Base-by-base conservation (phyloP, 2,113 vertebrate species). In the Otus sunia region DNA sequence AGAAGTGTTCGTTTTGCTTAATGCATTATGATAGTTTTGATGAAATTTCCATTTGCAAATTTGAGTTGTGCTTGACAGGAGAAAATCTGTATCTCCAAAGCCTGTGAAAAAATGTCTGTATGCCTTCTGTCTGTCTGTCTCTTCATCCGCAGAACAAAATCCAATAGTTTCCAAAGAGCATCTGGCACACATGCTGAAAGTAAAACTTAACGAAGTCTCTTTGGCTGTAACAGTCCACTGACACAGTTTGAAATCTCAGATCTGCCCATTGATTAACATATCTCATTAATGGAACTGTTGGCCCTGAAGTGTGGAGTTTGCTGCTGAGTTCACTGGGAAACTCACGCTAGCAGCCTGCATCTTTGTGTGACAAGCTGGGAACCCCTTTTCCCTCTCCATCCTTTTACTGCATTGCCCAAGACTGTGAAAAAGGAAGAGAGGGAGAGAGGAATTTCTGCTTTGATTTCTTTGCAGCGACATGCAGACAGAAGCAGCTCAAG, bases 401-500 rank as follows among this genome's bases (percentile, higher is more conserved):
- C 47, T 69, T 72, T 52, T 18, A 8, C 32, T 34, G 26, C 49
- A 2, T 14, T 36, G 27, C 22, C 79, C 58, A 5, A 0, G 8
- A 4, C 32, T 29, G 50, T 9, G 77, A 30, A 85, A 52, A 67
- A 11, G 17, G 19, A 23, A 60, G 30, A 64, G 72, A 15, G 26
- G 27, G 41, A 59, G 45, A 50, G 50, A 34, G 53, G 49, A 39
- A 36, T 80, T 90, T 83, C 78, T 16, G 53, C 72, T 83, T n/a
- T 30, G 82, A 62, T 90, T 92, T 55, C 73, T 69, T 73, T 23
- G n/a, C 76, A 73, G 90, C 3, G 8, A n/a, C 88, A 49, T 2
- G 15, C 73, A 53, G 92, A 87, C 89, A 23, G 92, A 76, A 91
- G 94, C 89, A 88, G 93, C 93, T 94, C 62, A 81, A 72, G 95